Evolutionary conservation across 2,113 vertebrate genomes (phyloP), one percentile per base, ranked within the genome.

Genomic region (Lipotes vexillifer): DNA sequence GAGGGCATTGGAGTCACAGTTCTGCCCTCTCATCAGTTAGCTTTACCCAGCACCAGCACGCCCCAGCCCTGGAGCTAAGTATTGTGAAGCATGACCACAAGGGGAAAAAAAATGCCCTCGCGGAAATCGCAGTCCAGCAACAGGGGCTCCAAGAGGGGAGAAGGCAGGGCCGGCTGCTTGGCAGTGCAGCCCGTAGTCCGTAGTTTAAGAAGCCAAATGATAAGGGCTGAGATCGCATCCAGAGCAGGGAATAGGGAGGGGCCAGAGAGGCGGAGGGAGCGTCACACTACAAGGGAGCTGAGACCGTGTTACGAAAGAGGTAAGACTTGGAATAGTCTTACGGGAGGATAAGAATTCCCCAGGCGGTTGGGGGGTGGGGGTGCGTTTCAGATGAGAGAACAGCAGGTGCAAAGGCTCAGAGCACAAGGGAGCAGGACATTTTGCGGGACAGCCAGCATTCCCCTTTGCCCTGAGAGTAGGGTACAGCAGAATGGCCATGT

Each of bases 371-470:
- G 65, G 46, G 36, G 72, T 44, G 21, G 29, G 0, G 49, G 41
- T 41, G 41, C 49, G 80, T 36, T 59, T 9, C 23, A 49, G 80
- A 72, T 33, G 74, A n/a, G 61, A 52, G 17, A 61, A 12, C 0
- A 2, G 46, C 77, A 71, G 65, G 29, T 44, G 31, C 46, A 33
- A 46, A 36, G 66, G 29, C 38, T 86, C 21, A 33, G 65, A 49
- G n/a, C 71, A 4, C 2, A 13, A 41, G 71, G 61, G 5, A 20
- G 15, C 18, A 17, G 61, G 68, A 18, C 46, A 1, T 63, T 8
- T 20, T 27, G n/a, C 0, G 1, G 3, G 14, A n/a, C 9, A 18
- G 71, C 5, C 38, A 1, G 6, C 2, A 7, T 0, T 14, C 65
- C 61, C 33, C 31, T 55, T 36, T 33, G 23, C 75, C 15, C 55